A percentile compares a stretch with the other conserved stretches of the same genome.
Evolutionary conservation across 2,888 invertebrate species (phyloP).

Genomic region (Phalera bucephala): DNA sequence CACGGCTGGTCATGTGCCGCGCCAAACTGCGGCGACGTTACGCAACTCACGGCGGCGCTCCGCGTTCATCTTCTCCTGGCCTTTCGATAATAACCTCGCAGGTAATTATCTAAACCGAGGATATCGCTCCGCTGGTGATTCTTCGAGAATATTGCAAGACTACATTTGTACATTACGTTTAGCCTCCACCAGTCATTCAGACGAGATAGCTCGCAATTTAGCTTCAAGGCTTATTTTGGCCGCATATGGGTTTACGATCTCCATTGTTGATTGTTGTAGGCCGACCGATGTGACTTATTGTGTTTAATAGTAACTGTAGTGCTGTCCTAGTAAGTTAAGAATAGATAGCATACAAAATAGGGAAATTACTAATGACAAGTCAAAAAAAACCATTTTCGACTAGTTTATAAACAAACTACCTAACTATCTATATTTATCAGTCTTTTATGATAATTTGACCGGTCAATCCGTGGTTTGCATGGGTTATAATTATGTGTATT

Average conservation of each 20-base stretch:
- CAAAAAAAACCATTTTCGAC: too few relatives aligned
- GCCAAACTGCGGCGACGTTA: slow-evolving; percentile 12
- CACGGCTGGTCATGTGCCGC: slow-evolving; percentile 19
- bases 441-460: too few relatives aligned
- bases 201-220: slow-evolving; percentile 20
- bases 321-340: too few relatives aligned
- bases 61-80: slow-evolving; percentile 33
- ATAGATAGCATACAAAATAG: too few relatives aligned
- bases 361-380: too few relatives aligned
- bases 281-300: neutral
- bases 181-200: slow-evolving; percentile 15
- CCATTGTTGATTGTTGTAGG: slow-evolving; percentile 22
- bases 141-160: slow-evolving; percentile 29
- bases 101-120: slow-evolving; percentile 42
- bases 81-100: slow-evolving; percentile 44
- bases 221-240: slow-evolving; percentile 28
- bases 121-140: slow-evolving; percentile 22
- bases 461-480: too few relatives aligned
- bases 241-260: slow-evolving; percentile 38
- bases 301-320: neutral
- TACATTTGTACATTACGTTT: slow-evolving; percentile 13
- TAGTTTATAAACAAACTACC: too few relatives aligned
- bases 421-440: too few relatives aligned
- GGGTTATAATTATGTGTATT: too few relatives aligned
- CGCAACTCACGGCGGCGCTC: slow-evolving; percentile 23